Base-by-base conservation (phyloP, 2,888 invertebrate species). In the Sesia bembeciformis region DNA sequence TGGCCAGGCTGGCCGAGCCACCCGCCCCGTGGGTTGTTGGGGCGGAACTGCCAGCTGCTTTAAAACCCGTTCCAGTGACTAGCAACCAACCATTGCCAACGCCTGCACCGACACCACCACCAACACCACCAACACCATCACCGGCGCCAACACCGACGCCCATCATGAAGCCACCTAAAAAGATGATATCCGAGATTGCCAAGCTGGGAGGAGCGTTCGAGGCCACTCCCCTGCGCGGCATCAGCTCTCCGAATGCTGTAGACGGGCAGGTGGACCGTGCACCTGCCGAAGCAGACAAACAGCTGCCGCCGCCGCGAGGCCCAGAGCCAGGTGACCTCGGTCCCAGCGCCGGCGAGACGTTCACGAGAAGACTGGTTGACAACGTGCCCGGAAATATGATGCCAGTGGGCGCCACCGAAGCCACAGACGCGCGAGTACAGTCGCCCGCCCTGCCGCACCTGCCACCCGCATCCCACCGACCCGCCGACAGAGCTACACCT, bases 401-500 rank as follows among this genome's bases (percentile, higher is more conserved):
- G 72, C 80, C 84, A 38, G 82, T 81, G 55, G 87, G 85, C 58
- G 85, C 78, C 49, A 76, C 83, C 3, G 88, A 86, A 64, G 84
- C 85, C 7, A 70, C 81, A 52, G 87, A 85, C 63, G 83, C 84
- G 59, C 78, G 88, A 59, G 88, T 85, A 62, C 81, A 78, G 66
- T 86, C 87, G 53, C 87, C 88, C 6, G 88, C 88, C 56, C 72
- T 88, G 62, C 88, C 88, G 58, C 87, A 87, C 63, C 80, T 87
- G 8, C 81, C 80, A 57, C 56, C 55, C 8, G 70, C 78, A 8
- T 64, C 73, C 52, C 81, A 75, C 50, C 78, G 79, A 3, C 70
- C 73, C 52, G 68, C 76, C 61, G 83, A 82, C 65, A 78, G 86
- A 43, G 79, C 75, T 50, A 84, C 86, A 50, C 87, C 87, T 5